Evolutionary conservation across 2,113 vertebrate species (phyloP), one percentile per base, ranked within the genome.

Genomic region (Peromyscus leucopus): DNA sequence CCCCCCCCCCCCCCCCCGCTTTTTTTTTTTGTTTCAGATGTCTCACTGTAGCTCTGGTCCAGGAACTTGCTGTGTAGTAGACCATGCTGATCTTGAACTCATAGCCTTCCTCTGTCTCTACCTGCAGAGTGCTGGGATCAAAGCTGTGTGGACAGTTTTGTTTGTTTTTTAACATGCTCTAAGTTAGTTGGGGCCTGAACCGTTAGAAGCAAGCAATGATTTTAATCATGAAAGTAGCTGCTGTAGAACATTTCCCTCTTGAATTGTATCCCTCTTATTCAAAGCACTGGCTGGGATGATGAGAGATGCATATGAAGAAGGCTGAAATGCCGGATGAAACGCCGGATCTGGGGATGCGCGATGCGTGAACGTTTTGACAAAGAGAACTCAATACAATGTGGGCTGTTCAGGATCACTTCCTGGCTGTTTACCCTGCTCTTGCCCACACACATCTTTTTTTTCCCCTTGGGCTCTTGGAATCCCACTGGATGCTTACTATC

Each of bases 361-460:
- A n/a, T n/a, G n/a, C n/a, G n/a, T n/a, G n/a, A n/a, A n/a, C n/a
- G 89, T 86, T 89, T 95, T 91, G 82, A 65, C 88, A 89, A 88
- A 75, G 63, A 51, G 69, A 57, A 33, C 63, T 16, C 46, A 74
- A 42, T 75, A 46, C 51, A 48, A 5, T 39, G 61, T 51, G 10
- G 26, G 42, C 24, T 82, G 39, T 90, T 69, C 48, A 69, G 28
- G 22, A 7, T 51, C 16, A 31, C 39, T 71, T 93, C 42, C 85
- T 36, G 2, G 84, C 33, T 88, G 17, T 89, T 22, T n/a, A 3
- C 36, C 21, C 19, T 61, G 80, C 22, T 1, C 4, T 4, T n/a
- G 55, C 5, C 6, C 7, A 48, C 1, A 57, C 1, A 24, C 31
- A n/a, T 55, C 42, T 46, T 11, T 55, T 48, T 46, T 11, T 31